Evolutionary conservation across 2,888 invertebrate genomes (phyloP).

Genomic region (Cylloceria caligata): DNA sequence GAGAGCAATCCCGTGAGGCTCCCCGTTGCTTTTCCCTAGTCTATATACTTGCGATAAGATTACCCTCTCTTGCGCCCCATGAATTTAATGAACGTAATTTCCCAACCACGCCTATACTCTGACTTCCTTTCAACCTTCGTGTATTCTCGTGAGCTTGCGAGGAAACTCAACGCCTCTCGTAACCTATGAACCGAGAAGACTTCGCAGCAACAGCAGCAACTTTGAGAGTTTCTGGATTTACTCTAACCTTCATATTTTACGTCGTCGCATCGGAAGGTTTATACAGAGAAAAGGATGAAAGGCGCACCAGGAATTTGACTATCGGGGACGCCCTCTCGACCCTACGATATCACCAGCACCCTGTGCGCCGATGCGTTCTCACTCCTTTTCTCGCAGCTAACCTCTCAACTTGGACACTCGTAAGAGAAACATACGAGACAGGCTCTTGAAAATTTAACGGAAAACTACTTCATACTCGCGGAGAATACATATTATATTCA

Average conservation of each 20-base stretch:
- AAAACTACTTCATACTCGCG: conserved; percentile 53
- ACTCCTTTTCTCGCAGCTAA: background rate
- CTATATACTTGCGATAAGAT: conserved; percentile 6
- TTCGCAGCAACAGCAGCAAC: conserved; percentile 54
- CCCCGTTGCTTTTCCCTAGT: conserved; percentile 57
- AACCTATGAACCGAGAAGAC: conserved; percentile 54
- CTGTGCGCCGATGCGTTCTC: background rate
- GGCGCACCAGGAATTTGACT: conserved; percentile 50
- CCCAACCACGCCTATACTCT: conserved; percentile 73
- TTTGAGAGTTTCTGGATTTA: conserved; percentile 74
- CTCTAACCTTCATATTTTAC: conserved; percentile 74
- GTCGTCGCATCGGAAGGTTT: conserved; percentile 46
- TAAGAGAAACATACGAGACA: conserved; percentile 49
- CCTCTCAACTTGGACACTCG: background rate
- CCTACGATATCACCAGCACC: conserved; percentile 49
- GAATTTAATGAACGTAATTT: conserved; percentile 81
- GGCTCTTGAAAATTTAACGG: conserved; percentile 54
- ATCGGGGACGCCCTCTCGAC: conserved; percentile 63
- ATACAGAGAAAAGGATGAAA: background rate
- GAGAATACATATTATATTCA: conserved; percentile 5
- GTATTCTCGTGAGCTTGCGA: conserved; percentile 53
- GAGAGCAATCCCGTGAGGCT: conserved; percentile 46
- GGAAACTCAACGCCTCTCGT: conserved; percentile 52
- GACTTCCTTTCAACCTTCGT: conserved; percentile 17
- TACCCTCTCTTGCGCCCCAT: conserved; percentile 70